Evolutionary conservation across 2,888 invertebrate species (phyloP), one percentile per base, ranked within the genome.

Genomic region (Cheilosia scutellata): DNA sequence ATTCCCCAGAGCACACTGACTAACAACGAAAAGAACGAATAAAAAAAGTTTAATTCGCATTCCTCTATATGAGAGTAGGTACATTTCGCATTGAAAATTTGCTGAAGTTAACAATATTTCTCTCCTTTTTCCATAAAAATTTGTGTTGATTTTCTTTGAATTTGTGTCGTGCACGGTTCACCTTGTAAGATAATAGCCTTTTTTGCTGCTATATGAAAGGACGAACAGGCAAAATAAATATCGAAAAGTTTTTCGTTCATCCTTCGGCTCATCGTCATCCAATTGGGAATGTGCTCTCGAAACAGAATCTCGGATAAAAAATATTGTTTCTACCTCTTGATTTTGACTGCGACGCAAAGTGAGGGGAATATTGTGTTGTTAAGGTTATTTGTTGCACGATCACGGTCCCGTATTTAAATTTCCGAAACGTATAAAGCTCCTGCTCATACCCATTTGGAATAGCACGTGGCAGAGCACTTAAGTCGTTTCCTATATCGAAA

Each of bases 321-420:
- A 77, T 47, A 63, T 70, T 62, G 55, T 47, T 62, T 55, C 62
- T 62, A 62, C 62, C 77, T 55, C 63, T 53, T 71, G 70, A 70
- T 33, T 76, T 42, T n/a, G 42, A 55, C 13, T 6, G 4, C 55
- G 13, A 27, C 31, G 55, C 42, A 16, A 11, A 44, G 37, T 0
- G 25, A 53, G 9, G 20, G 51, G 47, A 47, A 37, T 62, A 77
- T 78, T 77, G 53, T 77, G 62, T 70, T 68, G 77, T 70, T 70
- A 70, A 70, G 62, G 47, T 71, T 78, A 71, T 78, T 78, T 71
- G 63, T 71, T 78, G 62, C 70, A 71, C 55, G 78, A 70, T 78
- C 62, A 78, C 37, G 63, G 55, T 37, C 9, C 40, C 70, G 31
- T 78, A 78, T 78, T 78, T 78, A 78, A 78, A 78, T 78, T 78